Percentiles rank a stretch among this genome's conserved stretches.
phyloP scores from a whole-genome alignment of 1,140 invertebrate genomes.

The Eriosoma lanigerum region DNA sequence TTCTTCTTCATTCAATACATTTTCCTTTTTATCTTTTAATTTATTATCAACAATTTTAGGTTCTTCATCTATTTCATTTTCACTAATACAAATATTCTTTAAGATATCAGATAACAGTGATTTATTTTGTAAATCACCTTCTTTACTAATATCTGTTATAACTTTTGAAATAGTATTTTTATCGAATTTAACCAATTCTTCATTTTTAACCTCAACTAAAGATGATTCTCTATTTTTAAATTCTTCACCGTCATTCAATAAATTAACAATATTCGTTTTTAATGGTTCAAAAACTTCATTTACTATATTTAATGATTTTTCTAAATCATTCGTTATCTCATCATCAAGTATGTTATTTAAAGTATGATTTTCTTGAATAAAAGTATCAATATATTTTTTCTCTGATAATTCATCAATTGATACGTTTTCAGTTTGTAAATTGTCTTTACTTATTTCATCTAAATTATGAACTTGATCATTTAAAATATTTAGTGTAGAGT shows the following conservation, averaged over 20 bases:
- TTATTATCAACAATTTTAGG: slow-evolving; percentile 3
- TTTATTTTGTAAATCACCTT: too few relatives aligned
- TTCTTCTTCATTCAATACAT: not conserved
- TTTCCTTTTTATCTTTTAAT: slow-evolving; percentile 33
- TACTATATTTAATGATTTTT: not conserved
- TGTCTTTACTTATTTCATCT: slow-evolving; percentile 47
- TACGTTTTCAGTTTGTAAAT: slow-evolving; percentile 27
- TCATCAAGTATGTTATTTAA: not conserved
- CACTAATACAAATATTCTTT: not conserved
- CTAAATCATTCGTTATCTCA: not conserved
- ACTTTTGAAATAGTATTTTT: too few relatives aligned
- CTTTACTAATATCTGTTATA: too few relatives aligned
- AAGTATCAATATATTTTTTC: not conserved
- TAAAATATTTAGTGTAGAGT: too few relatives aligned
- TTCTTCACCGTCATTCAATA: not conserved
- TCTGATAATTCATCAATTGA: not conserved
- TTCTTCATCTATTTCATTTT: not conserved
- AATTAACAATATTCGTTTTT: not conserved
- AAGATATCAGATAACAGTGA: slow-evolving; percentile 7
- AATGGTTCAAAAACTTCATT: not conserved
- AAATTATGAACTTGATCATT: not conserved
- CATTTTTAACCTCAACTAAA: not conserved
- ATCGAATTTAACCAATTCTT: too few relatives aligned
- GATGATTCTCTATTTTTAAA: not conserved
- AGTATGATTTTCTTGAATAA: not conserved